Evolutionary conservation across 2,113 vertebrate species (phyloP).

Genomic region (Seriola quinqueradiata): DNA sequence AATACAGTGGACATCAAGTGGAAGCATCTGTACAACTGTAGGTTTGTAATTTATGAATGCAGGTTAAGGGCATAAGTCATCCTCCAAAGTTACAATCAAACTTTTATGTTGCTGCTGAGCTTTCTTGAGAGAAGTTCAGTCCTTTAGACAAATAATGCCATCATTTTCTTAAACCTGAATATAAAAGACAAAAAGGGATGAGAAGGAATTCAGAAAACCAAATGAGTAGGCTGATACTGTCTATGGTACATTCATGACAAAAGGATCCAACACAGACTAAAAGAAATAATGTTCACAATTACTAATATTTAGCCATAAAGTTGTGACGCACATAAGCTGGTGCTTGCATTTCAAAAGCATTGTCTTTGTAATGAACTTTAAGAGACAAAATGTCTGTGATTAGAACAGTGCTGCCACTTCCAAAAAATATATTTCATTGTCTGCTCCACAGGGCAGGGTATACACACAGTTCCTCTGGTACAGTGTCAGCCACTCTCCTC

Average conservation of each 20-base stretch:
- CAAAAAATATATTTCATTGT: constrained; percentile 83
- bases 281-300: constrained; percentile 52
- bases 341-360: constrained; percentile 69
- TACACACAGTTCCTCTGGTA: constrained; percentile 86
- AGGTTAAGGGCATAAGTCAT: constrained; percentile 44
- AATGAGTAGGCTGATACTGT: constrained; percentile 30
- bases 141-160: constrained; percentile 45
- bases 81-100: constrained; percentile 44
- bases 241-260: constrained; percentile 65
- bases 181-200: constrained; percentile 34
- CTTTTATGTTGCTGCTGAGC: constrained; percentile 48
- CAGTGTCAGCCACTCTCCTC: constrained; percentile 86
- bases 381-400: constrained; percentile 73
- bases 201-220: constrained; percentile 45
- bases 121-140: constrained; percentile 32
- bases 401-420: constrained; percentile 82
- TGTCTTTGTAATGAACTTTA: constrained; percentile 66
- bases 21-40: constrained; percentile 49
- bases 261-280: constrained; percentile 39
- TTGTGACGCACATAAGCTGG: constrained; percentile 58
- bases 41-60: constrained; percentile 53
- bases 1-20: constrained; percentile 49
- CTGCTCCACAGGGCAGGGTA: constrained; percentile 89
- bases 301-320: constrained; percentile 58
- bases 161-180: constrained; percentile 53